Base-by-base conservation (phyloP, 2,888 invertebrate species). In the Cantharis rufa region DNA sequence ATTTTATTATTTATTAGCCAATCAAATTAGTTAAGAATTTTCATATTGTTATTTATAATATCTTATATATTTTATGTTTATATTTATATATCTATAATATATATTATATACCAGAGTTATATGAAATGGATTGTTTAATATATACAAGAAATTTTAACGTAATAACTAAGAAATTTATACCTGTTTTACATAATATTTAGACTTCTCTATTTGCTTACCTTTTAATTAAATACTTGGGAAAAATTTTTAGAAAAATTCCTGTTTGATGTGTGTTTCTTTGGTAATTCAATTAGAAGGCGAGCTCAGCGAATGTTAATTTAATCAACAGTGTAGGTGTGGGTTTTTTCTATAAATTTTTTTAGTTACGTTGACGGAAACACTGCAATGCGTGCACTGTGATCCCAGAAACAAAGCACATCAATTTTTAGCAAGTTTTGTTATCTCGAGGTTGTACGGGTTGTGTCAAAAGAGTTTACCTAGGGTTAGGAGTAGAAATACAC, bases 61-160 rank as follows among this genome's bases (percentile, higher is more conserved):
- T 83, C 80, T 84, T 84, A 85, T 85, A 85, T 85, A 85, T 85
- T 84, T 85, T 85, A 85, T 84, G 84, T 84, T 85, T 83, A 83
- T 83, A 82, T 84, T 84, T 84, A 82, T 82, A 82, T 81, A 78
- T 79, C 81, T 76, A 77, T 63, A 77, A 72, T 66, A 72, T 78
- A 75, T 74, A 80, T 83, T 81, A 79, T 69, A 76, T 66, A 66
- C 64, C 48, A 24, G 64, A 74, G 74, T 78, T 80, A 78, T 76
- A 78, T 69, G 80, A 78, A 83, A 82, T 81, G 84, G 84, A 84
- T 83, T 84, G 83, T 84, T 84, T 82, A 78, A 70, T 71, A 76
- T 69, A 66, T 66, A 66, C 64, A 66, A 66, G 64, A 66, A 66
- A 66, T 66, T 66, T 66, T 66, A 66, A 66, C 48, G n/a, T 48